Evolutionary conservation across 2,113 vertebrate species (phyloP).

Genomic region (Chelonoidis abingdonii): DNA sequence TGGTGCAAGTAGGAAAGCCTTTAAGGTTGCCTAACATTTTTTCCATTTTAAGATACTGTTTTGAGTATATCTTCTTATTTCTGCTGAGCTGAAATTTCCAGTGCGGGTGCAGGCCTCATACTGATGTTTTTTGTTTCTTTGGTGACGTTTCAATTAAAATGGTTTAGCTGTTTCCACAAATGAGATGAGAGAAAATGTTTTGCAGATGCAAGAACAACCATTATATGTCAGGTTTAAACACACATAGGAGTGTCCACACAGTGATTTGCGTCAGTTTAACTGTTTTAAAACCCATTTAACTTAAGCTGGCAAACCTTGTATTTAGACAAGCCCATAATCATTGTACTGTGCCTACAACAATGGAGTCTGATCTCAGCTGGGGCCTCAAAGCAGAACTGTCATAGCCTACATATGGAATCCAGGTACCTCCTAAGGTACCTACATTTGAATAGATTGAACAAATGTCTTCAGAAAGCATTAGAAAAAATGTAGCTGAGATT

Average conservation of each 20-base stretch:
- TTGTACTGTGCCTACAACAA: neutral
- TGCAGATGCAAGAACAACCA: neutral
- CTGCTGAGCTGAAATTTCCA: neutral
- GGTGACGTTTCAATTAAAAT: neutral
- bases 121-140: neutral
- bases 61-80: neutral
- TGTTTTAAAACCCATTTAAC: neutral
- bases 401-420: neutral
- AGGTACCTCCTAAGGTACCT: neutral
- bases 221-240: too few species aligned
- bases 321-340: neutral
- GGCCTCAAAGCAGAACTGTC: neutral
- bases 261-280: slow-evolving; percentile 53
- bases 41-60: neutral
- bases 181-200: neutral
- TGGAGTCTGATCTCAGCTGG: neutral
- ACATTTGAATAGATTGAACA: neutral
- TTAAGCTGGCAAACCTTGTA: neutral
- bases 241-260: slow-evolving; percentile 4
- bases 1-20: too few species aligned
- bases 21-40: neutral
- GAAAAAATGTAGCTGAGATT: neutral
- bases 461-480: neutral
- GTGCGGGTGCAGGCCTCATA: neutral
- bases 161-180: neutral